Evolutionary conservation across 2,888 invertebrate species (phyloP), one percentile per base, ranked within the genome.

Genomic region (Apamea epomidion): DNA sequence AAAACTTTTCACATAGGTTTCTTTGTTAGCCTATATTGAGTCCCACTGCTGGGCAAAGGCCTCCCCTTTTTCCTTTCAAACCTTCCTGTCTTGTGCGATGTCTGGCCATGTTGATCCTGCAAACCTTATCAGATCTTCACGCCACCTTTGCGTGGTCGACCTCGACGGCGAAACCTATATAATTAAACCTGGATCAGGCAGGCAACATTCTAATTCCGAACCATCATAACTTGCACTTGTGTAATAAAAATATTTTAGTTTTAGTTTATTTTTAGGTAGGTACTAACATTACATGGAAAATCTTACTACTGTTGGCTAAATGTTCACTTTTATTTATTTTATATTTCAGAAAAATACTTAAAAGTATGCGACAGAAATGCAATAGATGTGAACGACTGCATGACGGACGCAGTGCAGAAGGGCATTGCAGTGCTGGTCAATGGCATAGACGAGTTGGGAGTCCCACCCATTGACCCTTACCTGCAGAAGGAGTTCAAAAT

Each of bases 321-420:
- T 45, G 45, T 45, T 42, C 45, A 45, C 45, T 45, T 1, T 37
- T 16, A 29, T 32, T 68, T 65, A 25, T 25, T 32, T 48, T 5
- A 10, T 29, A 70, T 74, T 96, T 37, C 94, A 97, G 97, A 93
- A 16, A 95, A 97, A 78, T 97, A 97, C 89, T 91, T 98, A 1
- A 97, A 97, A 86, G 94, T 97, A 76, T 98, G 98, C 90, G 94
- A 95, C 73, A 95, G 97, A 83, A 96, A 96, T 88, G 97, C 97
- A 75, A 95, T 96, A n/a, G 97, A 98, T 69, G 94, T 97, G 21
- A 97, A 97, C 89, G 97, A 97, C 74, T 98, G 98, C 88, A 92
- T 98, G 51, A 94, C 96, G 78, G 97, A 97, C 25, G 97, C 97
- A 4, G 95, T 98, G 6, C 97, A 97, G 90, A 91, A 94, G 25